Evolutionary conservation across 2,888 invertebrate species (phyloP), one percentile per base, ranked within the genome.

Genomic region (Acleris emargana): DNA sequence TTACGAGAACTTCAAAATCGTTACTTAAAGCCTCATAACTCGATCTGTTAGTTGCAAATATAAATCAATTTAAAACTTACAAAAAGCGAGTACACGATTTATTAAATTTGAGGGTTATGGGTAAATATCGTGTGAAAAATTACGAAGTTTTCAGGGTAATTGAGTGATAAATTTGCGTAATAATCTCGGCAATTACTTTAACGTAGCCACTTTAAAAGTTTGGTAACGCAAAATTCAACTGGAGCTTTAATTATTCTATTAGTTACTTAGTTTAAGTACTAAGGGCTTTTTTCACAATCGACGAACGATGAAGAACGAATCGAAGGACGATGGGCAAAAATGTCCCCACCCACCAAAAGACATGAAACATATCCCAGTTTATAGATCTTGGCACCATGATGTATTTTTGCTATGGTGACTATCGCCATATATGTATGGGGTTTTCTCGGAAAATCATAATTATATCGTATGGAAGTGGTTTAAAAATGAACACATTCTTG

Each of bases 171-270:
- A 54, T 53, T 53, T 61, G 22, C 18, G 61, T 53, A 53, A 61
- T 53, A 61, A 60, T 52, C 53, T 61, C 16, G 47, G 61, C 17
- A 61, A 61, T 53, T 53, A 54, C 61, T 53, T 61, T 47, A n/a
- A 57, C 42, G 45, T 55, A 42, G 42, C 42, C 20, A 32, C 54
- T 54, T 54, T 42, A 16, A 20, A 42, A 42, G 42, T 20, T 54
- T 54, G 38, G 38, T 42, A 16, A 54, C 7, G 20, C 20, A 3
- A 54, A 54, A 42, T 54, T 54, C 38, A 54, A 42, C 42, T 42
- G 20, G 5, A 42, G 38, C 16, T 54, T 42, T 54, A 42, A 54
- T 22, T 42, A 54, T 20, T 54, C 11, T 38, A 20, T 16, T 25
- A 25, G 25, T 20, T 54, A 38, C 38, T 54, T 54, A 13, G 13